Evolutionary conservation across 1,140 invertebrate genomes (phyloP), one percentile per base, ranked within the genome.

Genomic region (Carposina sasakii): DNA sequence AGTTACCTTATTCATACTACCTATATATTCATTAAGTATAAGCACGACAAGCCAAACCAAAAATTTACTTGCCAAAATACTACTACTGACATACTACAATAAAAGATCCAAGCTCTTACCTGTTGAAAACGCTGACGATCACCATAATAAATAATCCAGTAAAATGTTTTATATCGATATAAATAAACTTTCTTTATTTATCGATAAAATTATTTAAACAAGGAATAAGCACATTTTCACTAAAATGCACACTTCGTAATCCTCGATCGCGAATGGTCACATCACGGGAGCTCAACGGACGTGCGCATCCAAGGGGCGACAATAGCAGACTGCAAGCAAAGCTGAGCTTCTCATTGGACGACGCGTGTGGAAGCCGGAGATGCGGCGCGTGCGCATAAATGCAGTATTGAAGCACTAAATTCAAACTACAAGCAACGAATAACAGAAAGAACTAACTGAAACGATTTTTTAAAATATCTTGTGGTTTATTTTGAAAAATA

Each of bases 121-220:
- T 78, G 67, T 75, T 83, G 71, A 83, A 83, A 60, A 83, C 78
- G 57, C 78, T 70, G 63, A 83, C 79, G 60, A 83, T 83, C 57
- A 83, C 79, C 79, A 83, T 83, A 73, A 61, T 81, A 70, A 70
- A 72, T 57, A 76, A 76, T 77, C 74, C 76, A 71, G 55, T 50
- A 56, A 61, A 33, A 43, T 55, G 51, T 62, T 22, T 22, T 30
- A 36, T 12, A 44, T 3, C 13, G 5, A 3, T 13, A 16, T n/a
- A 31, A 33, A 51, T 44, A 52, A 55, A 53, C 41, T 54, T 58
- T n/a, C n/a, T 48, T 39, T 39, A 5, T 39, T 9, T 13, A 48
- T 57, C 47, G 53, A 60, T 61, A 67, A 56, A 64, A 71, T 73
- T 54, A 58, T 62, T 66, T 48, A n/a, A 68, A 59, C 57, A 56